Conservation (phyloP, 2,113 vertebrate species). For the Chionomys nivalis region DNA sequence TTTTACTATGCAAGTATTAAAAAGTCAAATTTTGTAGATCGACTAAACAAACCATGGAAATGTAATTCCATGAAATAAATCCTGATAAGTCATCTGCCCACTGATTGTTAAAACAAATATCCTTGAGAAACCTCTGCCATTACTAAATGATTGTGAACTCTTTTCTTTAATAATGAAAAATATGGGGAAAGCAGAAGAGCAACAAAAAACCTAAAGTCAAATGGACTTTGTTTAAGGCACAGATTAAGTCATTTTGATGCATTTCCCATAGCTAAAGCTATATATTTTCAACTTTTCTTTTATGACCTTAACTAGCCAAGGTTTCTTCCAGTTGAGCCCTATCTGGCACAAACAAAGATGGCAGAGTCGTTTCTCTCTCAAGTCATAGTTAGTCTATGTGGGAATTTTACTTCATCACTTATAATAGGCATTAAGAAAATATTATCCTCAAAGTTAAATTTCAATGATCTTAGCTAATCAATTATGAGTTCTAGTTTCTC, state of each 20-base stretch:
- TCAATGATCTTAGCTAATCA: background rate
- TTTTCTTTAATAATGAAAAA: background rate
- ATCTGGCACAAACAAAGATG: background rate
- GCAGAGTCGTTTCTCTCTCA: background rate
- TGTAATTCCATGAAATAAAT: background rate
- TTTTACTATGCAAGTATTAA: background rate
- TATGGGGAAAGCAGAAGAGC: background rate
- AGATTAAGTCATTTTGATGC: background rate
- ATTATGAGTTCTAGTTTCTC: background rate
- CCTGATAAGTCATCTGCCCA: background rate
- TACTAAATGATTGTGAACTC: background rate
- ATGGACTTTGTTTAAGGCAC: background rate
- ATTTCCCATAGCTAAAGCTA: background rate
- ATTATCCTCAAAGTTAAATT: background rate
- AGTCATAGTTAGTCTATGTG: background rate
- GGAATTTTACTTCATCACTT: background rate
- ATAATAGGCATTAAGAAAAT: background rate
- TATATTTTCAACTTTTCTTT: background rate
- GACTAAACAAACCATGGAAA: background rate
- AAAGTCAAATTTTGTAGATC: background rate
- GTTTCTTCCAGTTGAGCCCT: background rate
- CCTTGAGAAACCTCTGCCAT: background rate
- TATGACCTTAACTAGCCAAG: background rate
- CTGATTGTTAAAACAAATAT: background rate
- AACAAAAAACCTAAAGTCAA: background rate